Evolutionary conservation across 2,113 vertebrate species (phyloP).

Genomic region (Lethenteron camtschaticum): DNA sequence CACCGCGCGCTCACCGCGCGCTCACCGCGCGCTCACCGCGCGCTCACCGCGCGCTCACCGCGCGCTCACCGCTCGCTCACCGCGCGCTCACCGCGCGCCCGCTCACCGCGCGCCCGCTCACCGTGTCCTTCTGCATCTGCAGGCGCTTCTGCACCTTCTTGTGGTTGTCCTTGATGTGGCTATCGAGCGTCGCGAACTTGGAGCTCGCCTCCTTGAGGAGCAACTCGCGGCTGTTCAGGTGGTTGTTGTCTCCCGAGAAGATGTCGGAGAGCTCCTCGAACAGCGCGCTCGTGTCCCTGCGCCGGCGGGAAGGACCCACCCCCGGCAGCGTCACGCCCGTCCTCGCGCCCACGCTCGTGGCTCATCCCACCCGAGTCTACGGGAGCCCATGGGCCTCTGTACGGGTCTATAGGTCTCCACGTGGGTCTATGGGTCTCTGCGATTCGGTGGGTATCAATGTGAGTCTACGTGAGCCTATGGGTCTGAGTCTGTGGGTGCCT

Average conservation of each 20-base stretch:
- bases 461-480: too few relatives aligned
- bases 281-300: slow-evolving; percentile 51
- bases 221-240: slow-evolving; percentile 63
- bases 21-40: too few relatives aligned
- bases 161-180: slow-evolving; percentile 72
- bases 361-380: too few relatives aligned
- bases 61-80: too few relatives aligned
- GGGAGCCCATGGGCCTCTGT: too few relatives aligned
- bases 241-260: slow-evolving; percentile 80
- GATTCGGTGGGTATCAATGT: too few relatives aligned
- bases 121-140: slow-evolving; percentile 69
- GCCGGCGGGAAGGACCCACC: slow-evolving; percentile 1
- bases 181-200: slow-evolving; percentile 75
- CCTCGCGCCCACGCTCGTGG: too few relatives aligned
- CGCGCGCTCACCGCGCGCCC: too few relatives aligned
- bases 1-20: too few relatives aligned
- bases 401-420: background rate
- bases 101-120: slow-evolving; percentile 15
- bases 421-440: background rate
- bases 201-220: slow-evolving; percentile 96
- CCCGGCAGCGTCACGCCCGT: too few relatives aligned
- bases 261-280: slow-evolving; percentile 82
- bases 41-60: too few relatives aligned
- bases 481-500: too few relatives aligned
- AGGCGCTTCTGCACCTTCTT: slow-evolving; percentile 64